These are phyloP conservation scores for Limnephilus lunatus DNA, from an alignment of 2,888 invertebrate genomes.

Conservation along the genomic window DNA sequence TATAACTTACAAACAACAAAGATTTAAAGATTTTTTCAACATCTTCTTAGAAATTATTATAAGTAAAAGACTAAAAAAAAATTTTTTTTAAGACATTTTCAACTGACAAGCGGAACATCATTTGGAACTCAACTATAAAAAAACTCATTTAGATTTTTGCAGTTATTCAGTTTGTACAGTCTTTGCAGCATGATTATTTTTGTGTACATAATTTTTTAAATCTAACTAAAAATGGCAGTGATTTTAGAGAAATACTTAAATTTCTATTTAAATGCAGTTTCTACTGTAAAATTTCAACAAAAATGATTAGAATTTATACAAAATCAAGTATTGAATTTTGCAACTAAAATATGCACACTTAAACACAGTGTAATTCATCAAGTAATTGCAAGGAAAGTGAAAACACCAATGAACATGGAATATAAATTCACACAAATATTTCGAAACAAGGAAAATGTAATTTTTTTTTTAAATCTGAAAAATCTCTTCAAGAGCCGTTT, in stretches of 20 bases:
- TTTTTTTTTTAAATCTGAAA: neutral
- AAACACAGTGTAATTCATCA: neutral
- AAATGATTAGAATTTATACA: neutral
- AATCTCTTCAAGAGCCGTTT: neutral
- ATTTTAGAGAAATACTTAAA: neutral
- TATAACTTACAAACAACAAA: no score
- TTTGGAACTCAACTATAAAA: no score
- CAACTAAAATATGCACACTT: neutral
- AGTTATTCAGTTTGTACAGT: no score
- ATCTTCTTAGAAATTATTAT: no score
- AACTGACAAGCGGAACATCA: no score
- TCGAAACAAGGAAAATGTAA: neutral
- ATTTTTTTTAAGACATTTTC: no score
- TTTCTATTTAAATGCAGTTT: neutral
- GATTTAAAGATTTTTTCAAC: no score
- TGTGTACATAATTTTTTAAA: no score
- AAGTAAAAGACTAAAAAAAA: no score
- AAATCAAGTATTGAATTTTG: neutral
- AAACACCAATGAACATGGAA: neutral
- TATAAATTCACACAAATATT: neutral
- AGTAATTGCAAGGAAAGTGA: neutral
- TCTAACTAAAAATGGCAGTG: neutral
- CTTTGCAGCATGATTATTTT: no score
- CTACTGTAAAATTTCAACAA: neutral
- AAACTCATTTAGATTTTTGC: no score